phyloP scores from a whole-genome alignment of 2,888 invertebrate genomes.

The Deilephila elpenor region DNA sequence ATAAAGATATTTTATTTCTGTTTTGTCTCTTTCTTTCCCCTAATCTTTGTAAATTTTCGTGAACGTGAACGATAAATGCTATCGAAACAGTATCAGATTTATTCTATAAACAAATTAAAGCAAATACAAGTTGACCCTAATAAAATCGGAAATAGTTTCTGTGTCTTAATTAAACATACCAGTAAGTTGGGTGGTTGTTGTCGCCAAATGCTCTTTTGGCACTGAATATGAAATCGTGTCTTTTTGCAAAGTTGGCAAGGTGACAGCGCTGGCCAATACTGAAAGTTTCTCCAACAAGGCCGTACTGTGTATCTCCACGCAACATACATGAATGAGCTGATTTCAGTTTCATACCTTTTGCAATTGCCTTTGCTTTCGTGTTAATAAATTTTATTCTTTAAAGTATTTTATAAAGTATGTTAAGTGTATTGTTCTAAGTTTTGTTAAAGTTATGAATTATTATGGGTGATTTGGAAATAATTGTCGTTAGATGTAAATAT shows the following conservation, averaged over 20 bases:
- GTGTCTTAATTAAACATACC: slow-evolving; percentile 25
- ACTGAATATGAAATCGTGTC: slow-evolving; percentile 18
- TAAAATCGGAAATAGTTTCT: slow-evolving; percentile 7
- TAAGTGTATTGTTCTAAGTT: no score
- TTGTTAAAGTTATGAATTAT: no score
- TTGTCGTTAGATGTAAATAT: no score
- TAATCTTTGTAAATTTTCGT: no score
- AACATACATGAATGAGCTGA: background rate
- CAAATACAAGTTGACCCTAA: slow-evolving; percentile 4
- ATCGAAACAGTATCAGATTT: no score
- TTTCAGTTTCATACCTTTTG: background rate
- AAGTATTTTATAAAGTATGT: background rate
- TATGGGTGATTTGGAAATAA: no score
- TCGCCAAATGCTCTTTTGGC: slow-evolving; percentile 27
- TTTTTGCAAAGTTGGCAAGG: slow-evolving; percentile 18
- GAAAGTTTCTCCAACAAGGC: slow-evolving; percentile 10
- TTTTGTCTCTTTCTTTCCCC: no score
- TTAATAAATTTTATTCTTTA: no score
- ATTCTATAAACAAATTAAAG: background rate
- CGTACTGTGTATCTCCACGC: background rate
- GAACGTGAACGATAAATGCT: no score
- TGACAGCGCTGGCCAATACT: background rate
- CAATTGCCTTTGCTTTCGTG: no score
- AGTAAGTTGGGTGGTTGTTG: slow-evolving; percentile 10
- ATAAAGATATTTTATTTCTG: no score